A percentile compares a stretch with the other conserved stretches of the same genome.
Evolutionary conservation across 2,888 invertebrate species (phyloP).

Genomic region (Lordiphosa fenestrarum): DNA sequence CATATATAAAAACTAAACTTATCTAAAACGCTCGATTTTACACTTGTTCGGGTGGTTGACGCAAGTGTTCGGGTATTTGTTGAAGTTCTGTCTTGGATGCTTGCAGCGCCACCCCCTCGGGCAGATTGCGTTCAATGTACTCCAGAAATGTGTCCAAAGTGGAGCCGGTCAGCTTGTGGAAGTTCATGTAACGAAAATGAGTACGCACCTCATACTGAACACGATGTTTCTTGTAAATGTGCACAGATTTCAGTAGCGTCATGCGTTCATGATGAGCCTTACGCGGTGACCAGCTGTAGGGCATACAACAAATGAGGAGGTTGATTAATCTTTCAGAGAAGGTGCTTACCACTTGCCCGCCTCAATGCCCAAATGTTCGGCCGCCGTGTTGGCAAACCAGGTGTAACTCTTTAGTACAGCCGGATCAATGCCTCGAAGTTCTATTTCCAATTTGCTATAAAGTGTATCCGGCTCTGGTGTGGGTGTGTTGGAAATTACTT

Average conservation of each 20-base stretch:
- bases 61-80: conserved; percentile 82
- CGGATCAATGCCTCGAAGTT: conserved; percentile 92
- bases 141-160: conserved; percentile 97
- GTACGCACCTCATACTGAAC: conserved; percentile 98
- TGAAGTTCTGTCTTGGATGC: conserved; percentile 88
- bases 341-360: conserved; percentile 84
- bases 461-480: conserved; percentile 84
- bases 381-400: conserved; percentile 90
- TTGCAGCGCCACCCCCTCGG: conserved; percentile 97
- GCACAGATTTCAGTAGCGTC: conserved; percentile 92
- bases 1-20: conserved; percentile 4
- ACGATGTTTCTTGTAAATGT: conserved; percentile 94
- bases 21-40: conserved; percentile 29
- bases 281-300: conserved; percentile 87
- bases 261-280: conserved; percentile 88
- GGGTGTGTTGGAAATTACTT: conserved; percentile 1
- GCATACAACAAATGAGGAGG: neutral
- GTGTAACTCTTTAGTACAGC: conserved; percentile 94
- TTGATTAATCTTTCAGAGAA: neutral
- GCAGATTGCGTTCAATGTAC: conserved; percentile 97
- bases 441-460: conserved; percentile 90
- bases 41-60: conserved; percentile 78
- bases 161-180: conserved; percentile 94
- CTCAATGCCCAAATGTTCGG: conserved; percentile 89
- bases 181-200: conserved; percentile 91